phyloP scores from a whole-genome alignment of 2,888 invertebrate species.

The Tupiocoris notatus region DNA sequence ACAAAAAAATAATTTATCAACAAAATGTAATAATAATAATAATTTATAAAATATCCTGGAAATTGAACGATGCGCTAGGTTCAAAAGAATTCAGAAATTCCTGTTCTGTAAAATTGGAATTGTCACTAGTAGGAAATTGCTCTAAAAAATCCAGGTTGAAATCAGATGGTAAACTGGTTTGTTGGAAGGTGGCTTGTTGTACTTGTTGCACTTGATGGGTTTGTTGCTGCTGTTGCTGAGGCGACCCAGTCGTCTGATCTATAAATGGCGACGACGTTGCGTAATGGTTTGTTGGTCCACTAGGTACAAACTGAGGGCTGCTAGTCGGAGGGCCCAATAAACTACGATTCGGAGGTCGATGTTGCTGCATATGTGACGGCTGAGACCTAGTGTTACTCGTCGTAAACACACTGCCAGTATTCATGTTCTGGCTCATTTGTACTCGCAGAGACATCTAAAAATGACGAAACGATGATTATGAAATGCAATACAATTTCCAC shows the following conservation, averaged over 20 bases:
- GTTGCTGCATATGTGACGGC: constrained; percentile 1
- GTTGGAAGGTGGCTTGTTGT: constrained; percentile 15
- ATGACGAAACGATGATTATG: no score
- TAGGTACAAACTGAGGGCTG: background rate
- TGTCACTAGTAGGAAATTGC: constrained; percentile 75
- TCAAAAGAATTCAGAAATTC: constrained; percentile 82
- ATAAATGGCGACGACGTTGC: background rate
- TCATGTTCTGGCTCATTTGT: constrained; percentile 46
- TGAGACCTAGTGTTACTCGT: constrained; percentile 12
- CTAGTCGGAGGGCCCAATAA: background rate
- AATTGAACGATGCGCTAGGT: constrained; percentile 67
- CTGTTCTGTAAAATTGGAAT: constrained; percentile 66
- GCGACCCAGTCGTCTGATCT: background rate
- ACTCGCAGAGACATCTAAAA: constrained; percentile 46
- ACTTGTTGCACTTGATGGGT: constrained; percentile 45
- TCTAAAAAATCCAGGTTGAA: constrained; percentile 50
- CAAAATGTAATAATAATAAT: no score
- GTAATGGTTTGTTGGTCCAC: background rate
- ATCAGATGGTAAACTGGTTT: constrained; percentile 59
- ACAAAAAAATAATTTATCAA: no score
- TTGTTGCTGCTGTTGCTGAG: constrained; percentile 9
- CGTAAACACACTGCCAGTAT: constrained; percentile 10
- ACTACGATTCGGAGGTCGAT: background rate
- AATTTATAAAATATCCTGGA: constrained; percentile 65
- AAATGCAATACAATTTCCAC: no score